These are phyloP conservation scores for Lasiurus cinereus DNA, from an alignment of 2,113 vertebrate genomes.

Conservation along the genomic window DNA sequence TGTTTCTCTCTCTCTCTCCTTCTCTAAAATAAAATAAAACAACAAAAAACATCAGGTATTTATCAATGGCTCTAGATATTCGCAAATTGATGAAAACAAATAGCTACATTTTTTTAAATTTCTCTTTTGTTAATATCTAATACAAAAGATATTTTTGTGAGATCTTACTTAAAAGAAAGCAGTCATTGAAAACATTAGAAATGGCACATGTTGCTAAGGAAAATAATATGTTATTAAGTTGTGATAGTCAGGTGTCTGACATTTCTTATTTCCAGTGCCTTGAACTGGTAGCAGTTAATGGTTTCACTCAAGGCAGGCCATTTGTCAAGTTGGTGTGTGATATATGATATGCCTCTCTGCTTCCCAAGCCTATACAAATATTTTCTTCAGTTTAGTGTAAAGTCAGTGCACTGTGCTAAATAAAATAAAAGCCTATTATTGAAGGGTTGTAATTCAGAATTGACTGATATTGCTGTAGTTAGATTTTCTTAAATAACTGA, in stretches of 20 bases:
- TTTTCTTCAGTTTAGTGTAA: background rate
- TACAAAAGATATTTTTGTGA: background rate
- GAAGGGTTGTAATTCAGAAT: conserved; percentile 45
- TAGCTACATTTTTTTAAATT: background rate
- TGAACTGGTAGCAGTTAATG: background rate
- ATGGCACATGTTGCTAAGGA: background rate
- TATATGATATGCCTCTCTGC: background rate
- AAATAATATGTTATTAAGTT: background rate
- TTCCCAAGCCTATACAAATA: rapidly evolving
- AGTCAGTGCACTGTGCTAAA: background rate
- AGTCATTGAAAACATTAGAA: background rate
- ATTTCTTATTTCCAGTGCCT: background rate
- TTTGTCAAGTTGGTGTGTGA: background rate
- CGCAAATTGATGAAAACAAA: background rate
- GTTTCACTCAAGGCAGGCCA: background rate
- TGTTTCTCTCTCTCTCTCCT: background rate
- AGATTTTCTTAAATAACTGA: conserved; percentile 61
- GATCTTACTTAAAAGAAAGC: background rate
- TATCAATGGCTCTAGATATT: background rate
- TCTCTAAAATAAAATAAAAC: background rate
- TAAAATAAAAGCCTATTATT: background rate
- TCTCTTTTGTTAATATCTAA: background rate
- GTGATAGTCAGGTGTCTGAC: background rate
- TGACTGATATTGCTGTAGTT: background rate
- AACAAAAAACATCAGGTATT: background rate